Evolutionary conservation across 1,140 invertebrate genomes (phyloP), one percentile per base, ranked within the genome.

Genomic region (Diuraphis noxia): DNA sequence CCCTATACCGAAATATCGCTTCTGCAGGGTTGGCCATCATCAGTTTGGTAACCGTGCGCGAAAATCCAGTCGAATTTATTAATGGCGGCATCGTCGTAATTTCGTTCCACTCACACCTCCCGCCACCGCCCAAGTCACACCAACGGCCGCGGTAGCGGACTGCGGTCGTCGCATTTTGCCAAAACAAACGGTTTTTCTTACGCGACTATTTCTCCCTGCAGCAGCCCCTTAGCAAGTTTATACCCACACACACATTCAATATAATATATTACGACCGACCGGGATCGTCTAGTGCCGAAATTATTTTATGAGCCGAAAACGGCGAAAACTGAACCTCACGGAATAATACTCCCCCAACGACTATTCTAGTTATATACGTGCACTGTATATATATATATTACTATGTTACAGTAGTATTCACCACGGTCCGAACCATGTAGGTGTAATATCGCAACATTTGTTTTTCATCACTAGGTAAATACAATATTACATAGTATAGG

Each of bases 161-260:
- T 38, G 79, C 23, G 40, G n/a, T 84, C 81, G 81, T 82, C 41
- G 41, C 6, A 43, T 86, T 86, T 86, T 86, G 84, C 84, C n/a
- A 49, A 86, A 86, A 86, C 84, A 49, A 85, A 85, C 84, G 46
- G 85, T 49, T 86, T 52, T 86, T 86, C 85, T 86, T 52, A 86
- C 43, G 34, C 34, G 43, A 52, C 34, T 49, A 23, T 36, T 49
- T 25, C 46, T 86, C 21, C 2, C 41, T 34, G 17, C 43, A 23
- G n/a, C 19, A 43, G n/a, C n/a, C 84, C 41, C 30, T 85, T 85
- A 21, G 43, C 84, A 23, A 81, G 79, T 49, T 34, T 85, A 43
- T 46, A 40, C 41, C 1, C 10, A 46, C 81, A 43, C 41, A 34
- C 5, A 23, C 46, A 43, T 84, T 43, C 34, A 84, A 38, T 85